Evolutionary conservation across 2,113 vertebrate genomes (phyloP), one percentile per base, ranked within the genome.

Genomic region (Odontesthes bonariensis): DNA sequence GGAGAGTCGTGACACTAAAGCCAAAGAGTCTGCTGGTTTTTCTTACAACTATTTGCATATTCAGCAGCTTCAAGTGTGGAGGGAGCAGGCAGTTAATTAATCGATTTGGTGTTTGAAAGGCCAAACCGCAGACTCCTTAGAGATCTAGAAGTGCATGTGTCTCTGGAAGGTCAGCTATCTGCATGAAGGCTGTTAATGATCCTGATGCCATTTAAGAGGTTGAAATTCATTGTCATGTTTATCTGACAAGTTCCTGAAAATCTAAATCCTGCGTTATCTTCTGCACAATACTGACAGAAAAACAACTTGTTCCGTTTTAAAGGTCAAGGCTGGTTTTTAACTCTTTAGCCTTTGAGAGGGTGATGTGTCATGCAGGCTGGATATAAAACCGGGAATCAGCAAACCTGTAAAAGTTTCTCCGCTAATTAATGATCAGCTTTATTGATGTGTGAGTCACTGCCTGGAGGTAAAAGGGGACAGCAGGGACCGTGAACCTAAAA

Each of bases 381-480:
- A 51, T 9, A 23, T 49, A 44, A 73, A 60, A 65, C 2, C 56
- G 32, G 17, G 42, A 60, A 52, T 70, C 44, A 62, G 55, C 56
- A 12, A 14, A 68, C 2, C 58, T 16, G 17, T 19, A 17, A 51
- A 35, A n/a, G 59, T 59, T 67, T 70, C 38, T 64, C 33, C 47
- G 54, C 49, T 38, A 65, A 20, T 27, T 10, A 65, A n/a, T 42
- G 62, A 51, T 55, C 10, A 1, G 12, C 31, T 35, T 73, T 69
- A 70, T 80, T 9, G 40, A 68, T 56, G 27, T 62, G 23, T 61
- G 63, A 76, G 75, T 74, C 61, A 33, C 5, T 35, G 51, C 22
- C 22, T 13, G 69, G 22, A 14, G 59, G 42, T 17, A 66, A 14
- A 6, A 2, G 58, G 60, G 49, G 27, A 8, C 5, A 23, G 38